These are phyloP conservation scores for Caenorhabditis drosophilae DNA, from an alignment of 2,888 invertebrate genomes.

Conservation along the genomic window DNA sequence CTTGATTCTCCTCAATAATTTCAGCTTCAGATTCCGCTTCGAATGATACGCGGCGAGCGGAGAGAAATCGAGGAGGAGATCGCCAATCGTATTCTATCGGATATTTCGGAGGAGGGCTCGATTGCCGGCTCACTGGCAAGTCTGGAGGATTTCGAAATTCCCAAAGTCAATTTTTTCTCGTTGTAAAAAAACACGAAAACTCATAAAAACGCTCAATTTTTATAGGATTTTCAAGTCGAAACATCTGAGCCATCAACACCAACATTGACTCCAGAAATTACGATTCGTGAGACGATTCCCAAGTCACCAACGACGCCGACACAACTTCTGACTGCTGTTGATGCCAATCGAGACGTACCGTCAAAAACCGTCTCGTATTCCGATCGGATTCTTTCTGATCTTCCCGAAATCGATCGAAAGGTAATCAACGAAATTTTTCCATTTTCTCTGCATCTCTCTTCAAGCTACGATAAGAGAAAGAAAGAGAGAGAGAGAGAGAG, in stretches of 20 bases:
- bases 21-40: slow-evolving; percentile 48
- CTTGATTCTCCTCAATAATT: no score
- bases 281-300: slow-evolving; percentile 38
- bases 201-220: slow-evolving; percentile 3
- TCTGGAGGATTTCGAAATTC: slow-evolving; percentile 59
- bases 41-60: slow-evolving; percentile 64
- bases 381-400: slow-evolving; percentile 29
- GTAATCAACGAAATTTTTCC: slow-evolving; percentile 2
- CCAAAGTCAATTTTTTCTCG: slow-evolving; percentile 20
- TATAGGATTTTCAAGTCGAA: slow-evolving; percentile 40
- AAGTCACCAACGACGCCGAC: slow-evolving; percentile 17
- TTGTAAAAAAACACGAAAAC: neutral
- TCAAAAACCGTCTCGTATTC: slow-evolving; percentile 31
- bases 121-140: slow-evolving; percentile 62
- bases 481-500: slow-evolving; percentile 6
- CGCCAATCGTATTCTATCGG: slow-evolving; percentile 68
- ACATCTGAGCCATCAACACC: slow-evolving; percentile 49
- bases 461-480: neutral
- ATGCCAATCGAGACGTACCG: slow-evolving; percentile 5
- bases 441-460: slow-evolving; percentile 1
- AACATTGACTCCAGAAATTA: slow-evolving; percentile 45
- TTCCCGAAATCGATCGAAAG: slow-evolving; percentile 34
- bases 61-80: slow-evolving; percentile 68
- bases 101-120: slow-evolving; percentile 68
- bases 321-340: slow-evolving; percentile 2